phyloP scores from a whole-genome alignment of 1,140 invertebrate species.

The Chionoecetes opilio region DNA sequence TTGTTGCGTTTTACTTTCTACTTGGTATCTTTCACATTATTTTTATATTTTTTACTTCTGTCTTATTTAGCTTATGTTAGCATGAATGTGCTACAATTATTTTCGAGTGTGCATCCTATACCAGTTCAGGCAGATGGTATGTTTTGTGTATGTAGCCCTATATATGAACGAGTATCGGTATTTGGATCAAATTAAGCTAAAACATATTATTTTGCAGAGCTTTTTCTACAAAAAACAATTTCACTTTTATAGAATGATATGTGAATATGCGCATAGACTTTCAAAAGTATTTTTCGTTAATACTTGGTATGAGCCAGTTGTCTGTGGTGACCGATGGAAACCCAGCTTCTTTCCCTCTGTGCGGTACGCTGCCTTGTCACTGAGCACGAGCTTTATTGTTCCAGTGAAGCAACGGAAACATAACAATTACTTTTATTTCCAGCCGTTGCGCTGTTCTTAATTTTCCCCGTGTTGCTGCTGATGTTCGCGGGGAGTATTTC shows the following conservation, averaged over 20 bases:
- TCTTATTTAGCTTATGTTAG: too few species aligned
- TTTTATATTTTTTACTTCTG: neutral
- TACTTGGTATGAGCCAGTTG: neutral
- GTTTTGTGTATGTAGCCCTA: too few species aligned
- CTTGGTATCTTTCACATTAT: too few species aligned
- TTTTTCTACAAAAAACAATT: too few species aligned
- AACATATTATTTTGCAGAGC: too few species aligned
- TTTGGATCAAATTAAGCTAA: too few species aligned
- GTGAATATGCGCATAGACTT: too few species aligned
- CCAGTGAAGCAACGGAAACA: conserved; percentile 57
- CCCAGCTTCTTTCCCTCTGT: neutral
- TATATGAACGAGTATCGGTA: too few species aligned
- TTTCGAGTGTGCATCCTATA: too few species aligned
- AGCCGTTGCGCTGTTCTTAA: conserved; percentile 39
- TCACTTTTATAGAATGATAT: too few species aligned
- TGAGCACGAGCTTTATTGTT: conserved; percentile 50
- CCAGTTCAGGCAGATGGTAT: too few species aligned
- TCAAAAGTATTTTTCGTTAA: neutral
- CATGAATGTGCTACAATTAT: too few species aligned
- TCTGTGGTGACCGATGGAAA: neutral
- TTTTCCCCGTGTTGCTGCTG: conserved; percentile 43
- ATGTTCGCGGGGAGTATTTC: neutral
- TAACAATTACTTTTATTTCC: conserved; percentile 65
- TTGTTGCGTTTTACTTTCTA: conserved; percentile 5
- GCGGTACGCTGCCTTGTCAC: conserved; percentile 32